phyloP scores from a whole-genome alignment of 2,797 vertebrate genomes.

The Pipistrellus nathusii region DNA sequence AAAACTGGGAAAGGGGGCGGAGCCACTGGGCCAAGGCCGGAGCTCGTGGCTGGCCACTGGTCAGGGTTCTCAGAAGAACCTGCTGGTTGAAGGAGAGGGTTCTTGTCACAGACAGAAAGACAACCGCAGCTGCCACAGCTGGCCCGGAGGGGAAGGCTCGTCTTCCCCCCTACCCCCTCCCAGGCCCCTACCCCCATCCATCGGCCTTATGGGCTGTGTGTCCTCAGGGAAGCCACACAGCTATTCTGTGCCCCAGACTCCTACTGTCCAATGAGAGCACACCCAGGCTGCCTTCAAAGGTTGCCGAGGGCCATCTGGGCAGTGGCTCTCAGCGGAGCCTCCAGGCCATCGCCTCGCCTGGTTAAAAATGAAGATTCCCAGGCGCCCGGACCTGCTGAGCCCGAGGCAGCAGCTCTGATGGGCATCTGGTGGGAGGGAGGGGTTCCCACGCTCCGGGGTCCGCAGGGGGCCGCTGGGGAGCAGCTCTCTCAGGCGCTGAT shows the following conservation, averaged over 20 bases:
- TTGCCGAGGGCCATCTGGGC: neutral
- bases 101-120: neutral
- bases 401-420: neutral
- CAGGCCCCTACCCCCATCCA: too few relatives aligned
- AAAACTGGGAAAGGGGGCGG: neutral
- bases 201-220: too few relatives aligned
- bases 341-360: neutral
- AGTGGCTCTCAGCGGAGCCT: neutral
- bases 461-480: neutral
- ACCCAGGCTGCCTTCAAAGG: neutral
- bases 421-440: neutral
- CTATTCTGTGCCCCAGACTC: neutral
- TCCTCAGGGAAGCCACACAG: neutral
- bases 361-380: conserved; percentile 22
- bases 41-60: neutral
- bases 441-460: neutral
- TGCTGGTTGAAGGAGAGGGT: neutral
- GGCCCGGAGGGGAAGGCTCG: neutral
- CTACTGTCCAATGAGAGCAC: neutral
- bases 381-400: neutral
- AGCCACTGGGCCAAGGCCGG: neutral
- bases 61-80: neutral
- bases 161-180: too few relatives aligned
- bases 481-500: neutral
- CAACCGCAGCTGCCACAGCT: neutral